Percentiles rank a stretch among this genome's conserved stretches.
Conservation (phyloP, 2,888 invertebrate genomes). For the Diplazon laetatorius region DNA sequence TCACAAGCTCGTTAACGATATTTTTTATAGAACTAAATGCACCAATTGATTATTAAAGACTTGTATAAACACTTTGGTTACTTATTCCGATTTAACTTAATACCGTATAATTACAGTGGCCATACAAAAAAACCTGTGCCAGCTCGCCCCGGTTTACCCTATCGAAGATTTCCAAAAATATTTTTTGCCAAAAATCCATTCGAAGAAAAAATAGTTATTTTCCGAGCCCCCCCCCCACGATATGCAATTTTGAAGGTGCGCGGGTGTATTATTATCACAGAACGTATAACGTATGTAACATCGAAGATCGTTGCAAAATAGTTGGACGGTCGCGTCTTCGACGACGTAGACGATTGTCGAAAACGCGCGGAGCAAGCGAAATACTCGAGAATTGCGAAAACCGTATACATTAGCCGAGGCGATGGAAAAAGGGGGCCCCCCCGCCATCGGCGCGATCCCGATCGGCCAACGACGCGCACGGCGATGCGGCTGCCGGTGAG, state of each 20-base stretch:
- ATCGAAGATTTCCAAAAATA: no score
- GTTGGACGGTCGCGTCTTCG: conserved; percentile 53
- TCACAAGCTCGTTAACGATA: no score
- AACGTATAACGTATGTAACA: not conserved
- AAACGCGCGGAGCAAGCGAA: conserved; percentile 79
- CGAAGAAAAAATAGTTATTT: not conserved
- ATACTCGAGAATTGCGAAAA: conserved; percentile 78
- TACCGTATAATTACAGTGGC: no score
- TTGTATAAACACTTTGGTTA: no score
- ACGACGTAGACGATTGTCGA: conserved; percentile 66
- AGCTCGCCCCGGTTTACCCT: no score
- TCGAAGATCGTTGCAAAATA: conserved; percentile 63
- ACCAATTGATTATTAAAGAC: no score
- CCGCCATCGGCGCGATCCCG: conserved; percentile 25
- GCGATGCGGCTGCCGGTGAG: conserved; percentile 13
- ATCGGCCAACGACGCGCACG: conserved; percentile 32
- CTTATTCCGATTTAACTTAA: no score
- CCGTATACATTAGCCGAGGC: conserved; percentile 72
- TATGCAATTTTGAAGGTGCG: not conserved
- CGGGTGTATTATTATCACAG: not conserved
- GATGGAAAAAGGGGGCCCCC: conserved; percentile 73
- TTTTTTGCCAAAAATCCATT: no score
- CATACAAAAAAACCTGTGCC: no score
- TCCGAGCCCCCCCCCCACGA: not conserved
- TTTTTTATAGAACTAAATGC: no score